Percentiles rank a stretch among this genome's conserved stretches.
These are phyloP conservation scores for Sandelia bainsii DNA, from an alignment of 2,797 vertebrate species.

Conservation along the genomic window DNA sequence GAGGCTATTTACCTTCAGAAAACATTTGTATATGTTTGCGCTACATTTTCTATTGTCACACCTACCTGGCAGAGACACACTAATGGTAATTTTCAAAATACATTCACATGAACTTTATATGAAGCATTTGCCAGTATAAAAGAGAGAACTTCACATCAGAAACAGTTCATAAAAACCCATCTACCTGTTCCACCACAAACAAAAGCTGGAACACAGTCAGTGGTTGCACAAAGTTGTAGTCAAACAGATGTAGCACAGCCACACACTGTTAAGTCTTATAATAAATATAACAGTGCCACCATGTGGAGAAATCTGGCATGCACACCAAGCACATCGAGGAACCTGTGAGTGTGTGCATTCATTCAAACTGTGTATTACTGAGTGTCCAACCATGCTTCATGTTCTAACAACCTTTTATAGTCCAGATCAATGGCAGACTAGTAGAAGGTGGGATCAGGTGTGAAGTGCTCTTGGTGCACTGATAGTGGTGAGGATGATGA, in stretches of 20 bases:
- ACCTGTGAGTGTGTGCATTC: slow-evolving; percentile 40
- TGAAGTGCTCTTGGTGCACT: slow-evolving; percentile 41
- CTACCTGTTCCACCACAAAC: slow-evolving; percentile 29
- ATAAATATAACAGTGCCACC: slow-evolving; percentile 64
- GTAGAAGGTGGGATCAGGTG: slow-evolving; percentile 64
- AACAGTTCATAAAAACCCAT: slow-evolving; percentile 17
- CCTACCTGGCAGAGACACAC: slow-evolving; percentile 12
- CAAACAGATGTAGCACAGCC: slow-evolving; percentile 36
- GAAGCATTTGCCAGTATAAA: not conserved
- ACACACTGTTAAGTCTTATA: slow-evolving; percentile 13
- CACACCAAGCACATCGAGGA: slow-evolving; percentile 47
- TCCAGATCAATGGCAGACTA: slow-evolving; percentile 53
- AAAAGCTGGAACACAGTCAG: slow-evolving; percentile 1
- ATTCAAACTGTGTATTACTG: slow-evolving; percentile 27
- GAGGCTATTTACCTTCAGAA: not conserved
- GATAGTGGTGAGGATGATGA: slow-evolving; percentile 26
- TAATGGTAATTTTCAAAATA: slow-evolving; percentile 7
- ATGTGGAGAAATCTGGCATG: slow-evolving; percentile 69
- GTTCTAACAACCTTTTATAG: slow-evolving; percentile 75
- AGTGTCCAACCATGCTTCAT: slow-evolving; percentile 65
- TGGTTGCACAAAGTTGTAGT: slow-evolving; percentile 13
- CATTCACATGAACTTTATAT: slow-evolving; percentile 11
- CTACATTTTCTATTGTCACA: not conserved
- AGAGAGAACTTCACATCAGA: slow-evolving; percentile 15
- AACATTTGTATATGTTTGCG: not conserved